Evolutionary conservation across 2,797 vertebrate genomes (phyloP).

Genomic region (Ataeniobius toweri): DNA sequence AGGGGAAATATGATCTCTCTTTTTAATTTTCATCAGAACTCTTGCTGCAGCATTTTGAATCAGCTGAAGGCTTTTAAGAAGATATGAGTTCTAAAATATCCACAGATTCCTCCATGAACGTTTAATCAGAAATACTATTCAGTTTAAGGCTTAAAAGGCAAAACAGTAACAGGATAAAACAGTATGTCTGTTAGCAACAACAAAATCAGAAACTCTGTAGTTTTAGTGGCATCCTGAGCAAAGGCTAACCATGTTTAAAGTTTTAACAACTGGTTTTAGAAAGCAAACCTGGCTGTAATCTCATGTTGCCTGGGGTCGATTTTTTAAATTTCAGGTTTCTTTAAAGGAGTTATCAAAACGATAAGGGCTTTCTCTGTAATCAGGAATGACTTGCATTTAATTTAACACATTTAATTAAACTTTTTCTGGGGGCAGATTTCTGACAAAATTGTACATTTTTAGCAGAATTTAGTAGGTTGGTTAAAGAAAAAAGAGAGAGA

Average conservation of each 20-base stretch:
- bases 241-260: not conserved
- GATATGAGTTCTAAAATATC: not conserved
- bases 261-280: not conserved
- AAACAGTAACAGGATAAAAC: not conserved
- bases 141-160: not conserved
- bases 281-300: not conserved
- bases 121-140: not conserved
- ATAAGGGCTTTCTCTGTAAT: not conserved
- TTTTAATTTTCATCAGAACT: too few relatives aligned
- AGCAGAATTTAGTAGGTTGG: not conserved
- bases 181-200: too few relatives aligned
- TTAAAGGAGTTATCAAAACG: not conserved
- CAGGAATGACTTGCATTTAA: too few relatives aligned
- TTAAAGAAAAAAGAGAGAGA: not conserved
- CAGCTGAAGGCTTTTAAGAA: too few relatives aligned
- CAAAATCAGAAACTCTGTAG: not conserved
- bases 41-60: too few relatives aligned
- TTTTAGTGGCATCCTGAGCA: not conserved
- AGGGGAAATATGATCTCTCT: too few relatives aligned
- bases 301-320: not conserved
- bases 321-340: not conserved
- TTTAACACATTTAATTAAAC: not conserved
- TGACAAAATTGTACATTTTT: not conserved
- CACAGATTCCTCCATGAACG: not conserved
- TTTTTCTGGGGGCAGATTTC: not conserved